Evolutionary conservation across 2,113 vertebrate genomes (phyloP).

Genomic region (Phainopepla nitens): DNA sequence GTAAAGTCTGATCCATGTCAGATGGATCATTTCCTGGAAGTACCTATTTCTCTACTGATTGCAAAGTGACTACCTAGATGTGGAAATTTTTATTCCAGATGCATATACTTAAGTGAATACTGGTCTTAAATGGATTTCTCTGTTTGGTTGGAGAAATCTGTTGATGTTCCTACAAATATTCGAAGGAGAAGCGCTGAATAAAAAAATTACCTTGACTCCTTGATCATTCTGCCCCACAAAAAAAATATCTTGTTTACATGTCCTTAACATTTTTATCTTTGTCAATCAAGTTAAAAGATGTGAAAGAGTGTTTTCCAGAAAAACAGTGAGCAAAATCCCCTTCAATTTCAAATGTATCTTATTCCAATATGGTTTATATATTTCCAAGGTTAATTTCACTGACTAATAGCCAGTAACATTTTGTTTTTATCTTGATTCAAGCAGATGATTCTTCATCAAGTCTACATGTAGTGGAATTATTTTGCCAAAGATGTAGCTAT

Average conservation of each 20-base stretch:
- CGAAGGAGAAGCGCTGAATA: not conserved
- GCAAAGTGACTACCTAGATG: not conserved
- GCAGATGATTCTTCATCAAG: not conserved
- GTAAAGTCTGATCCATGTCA: not conserved
- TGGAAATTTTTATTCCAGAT: not conserved
- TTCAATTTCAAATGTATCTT: not conserved
- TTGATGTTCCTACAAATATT: not conserved
- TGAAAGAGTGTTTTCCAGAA: not conserved
- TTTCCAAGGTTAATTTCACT: not conserved
- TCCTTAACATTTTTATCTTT: not conserved
- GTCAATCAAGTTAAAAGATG: not conserved
- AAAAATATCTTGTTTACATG: not conserved
- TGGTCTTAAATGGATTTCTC: not conserved
- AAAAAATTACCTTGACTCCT: not conserved
- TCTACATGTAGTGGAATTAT: not conserved
- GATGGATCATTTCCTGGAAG: not conserved
- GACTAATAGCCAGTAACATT: not conserved
- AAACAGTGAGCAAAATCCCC: not conserved
- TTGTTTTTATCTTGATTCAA: not conserved
- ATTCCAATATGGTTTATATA: not conserved
- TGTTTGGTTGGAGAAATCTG: not conserved
- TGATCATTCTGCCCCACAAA: not conserved
- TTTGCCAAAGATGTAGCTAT: not conserved
- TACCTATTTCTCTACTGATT: not conserved
- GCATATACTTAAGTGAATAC: not conserved